Conservation (phyloP, 2,888 invertebrate species). For the Coelogynopora nodosa region DNA sequence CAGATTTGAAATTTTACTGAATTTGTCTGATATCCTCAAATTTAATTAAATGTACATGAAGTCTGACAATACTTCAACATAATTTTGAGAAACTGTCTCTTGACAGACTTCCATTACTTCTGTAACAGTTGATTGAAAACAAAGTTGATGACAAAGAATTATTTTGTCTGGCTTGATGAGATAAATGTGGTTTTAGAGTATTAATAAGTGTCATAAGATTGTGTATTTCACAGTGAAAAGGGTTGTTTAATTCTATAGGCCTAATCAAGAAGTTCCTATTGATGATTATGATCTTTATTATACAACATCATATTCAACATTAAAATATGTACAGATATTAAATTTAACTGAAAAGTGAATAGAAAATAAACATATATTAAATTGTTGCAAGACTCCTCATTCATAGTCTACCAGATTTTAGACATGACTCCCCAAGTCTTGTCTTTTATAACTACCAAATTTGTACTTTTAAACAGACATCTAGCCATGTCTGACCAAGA, state of each 20-base stretch:
- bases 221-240: neutral
- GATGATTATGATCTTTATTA: neutral
- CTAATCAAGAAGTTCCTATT: neutral
- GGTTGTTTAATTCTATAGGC: neutral
- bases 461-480: neutral
- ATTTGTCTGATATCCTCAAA: neutral
- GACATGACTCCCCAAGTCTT: neutral
- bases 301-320: too few relatives aligned
- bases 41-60: neutral
- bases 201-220: neutral
- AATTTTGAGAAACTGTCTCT: neutral
- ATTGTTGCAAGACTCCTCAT: neutral
- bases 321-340: too few relatives aligned
- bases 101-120: neutral
- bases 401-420: neutral
- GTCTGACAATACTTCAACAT: neutral
- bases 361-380: too few relatives aligned
- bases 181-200: neutral
- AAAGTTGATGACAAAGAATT: neutral
- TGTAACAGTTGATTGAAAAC: neutral
- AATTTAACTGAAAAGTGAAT: neutral
- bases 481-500: neutral
- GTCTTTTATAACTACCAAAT: neutral
- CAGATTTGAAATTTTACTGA: neutral
- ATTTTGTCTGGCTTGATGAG: neutral